phyloP scores from a whole-genome alignment of 1,140 invertebrate species.

The Heliconius congener region DNA sequence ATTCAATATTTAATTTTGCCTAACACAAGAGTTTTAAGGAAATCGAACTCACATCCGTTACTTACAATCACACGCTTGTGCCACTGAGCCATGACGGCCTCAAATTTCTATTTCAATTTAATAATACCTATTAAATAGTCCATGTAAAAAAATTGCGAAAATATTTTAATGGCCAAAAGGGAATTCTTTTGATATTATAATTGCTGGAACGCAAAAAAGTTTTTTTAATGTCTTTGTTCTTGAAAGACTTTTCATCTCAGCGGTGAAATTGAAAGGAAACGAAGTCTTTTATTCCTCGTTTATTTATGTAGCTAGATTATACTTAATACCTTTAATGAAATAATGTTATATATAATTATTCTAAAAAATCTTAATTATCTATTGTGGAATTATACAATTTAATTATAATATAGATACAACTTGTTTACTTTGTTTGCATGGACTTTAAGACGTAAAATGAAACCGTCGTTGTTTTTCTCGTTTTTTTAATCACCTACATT shows the following conservation, averaged over 20 bases:
- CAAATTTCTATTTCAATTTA: neutral
- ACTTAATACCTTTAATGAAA: slow-evolving; percentile 31
- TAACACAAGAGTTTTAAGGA: too few relatives aligned
- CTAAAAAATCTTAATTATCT: too few relatives aligned
- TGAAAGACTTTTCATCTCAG: slow-evolving; percentile 35
- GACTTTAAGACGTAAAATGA: neutral
- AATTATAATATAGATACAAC: too few relatives aligned
- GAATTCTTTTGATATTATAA: slow-evolving; percentile 40
- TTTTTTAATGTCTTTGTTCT: slow-evolving; percentile 39
- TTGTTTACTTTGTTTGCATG: too few relatives aligned
- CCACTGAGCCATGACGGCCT: too few relatives aligned
- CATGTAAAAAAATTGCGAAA: slow-evolving; percentile 16
- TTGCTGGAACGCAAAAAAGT: slow-evolving; percentile 36
- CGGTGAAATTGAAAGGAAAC: slow-evolving; percentile 38
- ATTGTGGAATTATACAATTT: too few relatives aligned
- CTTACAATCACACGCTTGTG: too few relatives aligned
- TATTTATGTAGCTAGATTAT: slow-evolving; percentile 35
- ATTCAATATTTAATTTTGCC: too few relatives aligned
- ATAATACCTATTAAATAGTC: neutral
- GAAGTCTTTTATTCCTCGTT: slow-evolving; percentile 31
- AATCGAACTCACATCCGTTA: too few relatives aligned
- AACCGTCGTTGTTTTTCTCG: neutral
- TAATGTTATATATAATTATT: neutral
- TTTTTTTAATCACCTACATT: neutral
- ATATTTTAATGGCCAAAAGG: slow-evolving; percentile 32